A percentile compares a stretch with the other conserved stretches of the same genome.
phyloP scores from a whole-genome alignment of 1,140 invertebrate genomes.

The Pollicipes pollicipes region DNA sequence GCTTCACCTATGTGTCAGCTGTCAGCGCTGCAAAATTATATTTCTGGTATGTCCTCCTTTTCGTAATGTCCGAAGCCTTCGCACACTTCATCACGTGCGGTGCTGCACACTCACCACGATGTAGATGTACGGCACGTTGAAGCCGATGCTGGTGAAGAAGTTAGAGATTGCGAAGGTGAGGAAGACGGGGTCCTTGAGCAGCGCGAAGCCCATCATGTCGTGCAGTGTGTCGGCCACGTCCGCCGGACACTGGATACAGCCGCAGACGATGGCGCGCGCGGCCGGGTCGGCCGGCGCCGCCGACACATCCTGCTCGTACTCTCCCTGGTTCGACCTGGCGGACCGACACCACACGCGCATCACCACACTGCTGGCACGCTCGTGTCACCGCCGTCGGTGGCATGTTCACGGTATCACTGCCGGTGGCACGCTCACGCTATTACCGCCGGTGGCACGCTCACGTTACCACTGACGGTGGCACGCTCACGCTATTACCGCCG shows the following conservation, averaged over 20 bases:
- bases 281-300: background rate
- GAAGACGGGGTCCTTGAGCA: conserved; percentile 64
- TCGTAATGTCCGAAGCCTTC: no score
- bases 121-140: conserved; percentile 84
- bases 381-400: background rate
- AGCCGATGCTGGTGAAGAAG: conserved; percentile 88
- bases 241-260: conserved; percentile 25
- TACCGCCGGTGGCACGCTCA: no score
- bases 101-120: conserved; percentile 35
- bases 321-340: background rate
- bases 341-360: background rate
- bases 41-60: no score
- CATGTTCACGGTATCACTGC: no score
- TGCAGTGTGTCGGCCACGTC: conserved; percentile 43
- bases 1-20: no score
- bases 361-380: background rate
- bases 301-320: background rate
- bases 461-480: no score
- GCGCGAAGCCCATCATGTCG: conserved; percentile 65
- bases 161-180: conserved; percentile 81
- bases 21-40: no score
- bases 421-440: no score
- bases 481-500: no score
- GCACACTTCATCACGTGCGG: no score
- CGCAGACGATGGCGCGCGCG: conserved; percentile 17